phyloP scores from a whole-genome alignment of 2,888 invertebrate genomes.

The Arge pagana region DNA sequence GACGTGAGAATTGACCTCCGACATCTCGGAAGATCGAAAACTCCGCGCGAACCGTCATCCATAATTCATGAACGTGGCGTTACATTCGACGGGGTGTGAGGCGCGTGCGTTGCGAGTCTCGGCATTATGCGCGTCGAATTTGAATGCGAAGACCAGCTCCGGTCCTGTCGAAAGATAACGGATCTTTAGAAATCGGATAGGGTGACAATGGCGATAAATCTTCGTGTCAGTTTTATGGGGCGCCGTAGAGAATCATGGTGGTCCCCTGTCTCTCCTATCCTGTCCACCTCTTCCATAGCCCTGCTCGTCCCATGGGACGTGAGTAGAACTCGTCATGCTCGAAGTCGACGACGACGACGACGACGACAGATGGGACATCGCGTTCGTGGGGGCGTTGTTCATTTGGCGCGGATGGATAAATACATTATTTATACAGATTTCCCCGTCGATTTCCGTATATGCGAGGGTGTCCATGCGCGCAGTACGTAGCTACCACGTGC shows the following conservation, averaged over 20 bases:
- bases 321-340: too few relatives aligned
- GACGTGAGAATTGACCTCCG: not conserved
- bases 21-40: not conserved
- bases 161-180: conserved; percentile 17
- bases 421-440: not conserved
- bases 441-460: not conserved
- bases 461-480: not conserved
- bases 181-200: conserved; percentile 35
- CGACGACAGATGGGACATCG: conserved; percentile 48
- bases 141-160: conserved; percentile 9
- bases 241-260: conserved; percentile 45
- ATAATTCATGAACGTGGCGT: conserved; percentile 15
- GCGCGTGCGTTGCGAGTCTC: conserved; percentile 1
- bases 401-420: conserved; percentile 37
- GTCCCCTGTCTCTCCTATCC: conserved; percentile 32
- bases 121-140: conserved; percentile 10
- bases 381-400: conserved; percentile 49
- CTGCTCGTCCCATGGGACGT: conserved; percentile 8
- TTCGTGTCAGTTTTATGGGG: conserved; percentile 30
- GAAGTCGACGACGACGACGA: conserved; percentile 18
- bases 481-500: too few relatives aligned
- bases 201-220: conserved; percentile 39
- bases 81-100: not conserved
- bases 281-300: conserved; percentile 8
- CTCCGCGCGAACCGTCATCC: conserved; percentile 11